Evolutionary conservation across 2,888 invertebrate species (phyloP).

Genomic region (Carpatolechia fugitivella): DNA sequence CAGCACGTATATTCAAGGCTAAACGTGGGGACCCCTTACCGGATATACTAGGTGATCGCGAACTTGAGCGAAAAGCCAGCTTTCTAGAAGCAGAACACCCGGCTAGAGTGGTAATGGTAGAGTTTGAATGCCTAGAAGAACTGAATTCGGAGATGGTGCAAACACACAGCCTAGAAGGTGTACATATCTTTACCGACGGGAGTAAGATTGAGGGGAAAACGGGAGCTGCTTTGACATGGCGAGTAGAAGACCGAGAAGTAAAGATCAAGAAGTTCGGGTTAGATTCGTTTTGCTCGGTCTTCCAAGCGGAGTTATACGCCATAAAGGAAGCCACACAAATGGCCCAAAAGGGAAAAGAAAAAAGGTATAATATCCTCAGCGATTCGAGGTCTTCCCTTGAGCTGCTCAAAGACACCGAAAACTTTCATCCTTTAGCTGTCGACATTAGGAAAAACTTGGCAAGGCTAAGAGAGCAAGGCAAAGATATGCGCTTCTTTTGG

Average conservation of each 20-base stretch:
- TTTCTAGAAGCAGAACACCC: conserved; percentile 10
- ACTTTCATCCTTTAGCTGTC: not conserved
- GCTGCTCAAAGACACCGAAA: not conserved
- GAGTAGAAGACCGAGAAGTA: not conserved
- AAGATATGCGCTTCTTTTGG: not conserved
- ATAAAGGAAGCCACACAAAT: not conserved
- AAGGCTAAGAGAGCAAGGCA: not conserved
- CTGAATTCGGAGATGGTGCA: too few species aligned
- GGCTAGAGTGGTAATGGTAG: not conserved
- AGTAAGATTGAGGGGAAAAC: not conserved
- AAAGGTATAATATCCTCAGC: not conserved
- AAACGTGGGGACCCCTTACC: not conserved
- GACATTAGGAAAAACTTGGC: not conserved
- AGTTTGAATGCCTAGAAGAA: conserved; percentile 4
- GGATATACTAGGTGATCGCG: conserved; percentile 10
- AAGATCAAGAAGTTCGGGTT: conserved; percentile 7
- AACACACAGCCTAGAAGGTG: too few species aligned
- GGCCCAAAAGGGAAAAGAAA: not conserved
- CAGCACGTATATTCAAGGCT: not conserved
- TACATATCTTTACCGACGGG: too few species aligned
- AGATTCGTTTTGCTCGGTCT: conserved; percentile 5
- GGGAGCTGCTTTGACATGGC: not conserved
- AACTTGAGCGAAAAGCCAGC: conserved; percentile 19
- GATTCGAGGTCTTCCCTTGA: conserved; percentile 6
- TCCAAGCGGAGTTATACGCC: conserved; percentile 7